Evolutionary conservation across 2,797 vertebrate species (phyloP).

Genomic region (Channa striata): DNA sequence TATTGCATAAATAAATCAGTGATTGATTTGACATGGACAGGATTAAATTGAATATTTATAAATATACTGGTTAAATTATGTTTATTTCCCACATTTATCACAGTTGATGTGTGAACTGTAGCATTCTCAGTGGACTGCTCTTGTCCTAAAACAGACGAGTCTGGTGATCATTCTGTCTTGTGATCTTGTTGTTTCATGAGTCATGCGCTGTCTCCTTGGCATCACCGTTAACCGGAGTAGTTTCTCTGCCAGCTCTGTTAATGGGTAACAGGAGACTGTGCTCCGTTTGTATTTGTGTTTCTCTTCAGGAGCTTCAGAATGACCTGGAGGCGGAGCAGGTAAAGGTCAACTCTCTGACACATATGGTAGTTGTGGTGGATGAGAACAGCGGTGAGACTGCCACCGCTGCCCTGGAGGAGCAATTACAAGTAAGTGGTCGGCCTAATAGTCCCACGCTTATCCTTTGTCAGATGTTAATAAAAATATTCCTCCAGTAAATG

Average conservation of each 20-base stretch:
- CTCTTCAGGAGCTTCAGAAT: slow-evolving; percentile 89
- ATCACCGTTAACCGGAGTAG: background rate
- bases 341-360: slow-evolving; percentile 97
- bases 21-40: background rate
- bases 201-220: slow-evolving; percentile 9
- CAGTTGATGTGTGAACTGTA: background rate
- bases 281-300: slow-evolving; percentile 37
- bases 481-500: background rate
- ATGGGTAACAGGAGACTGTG: slow-evolving; percentile 34
- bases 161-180: slow-evolving; percentile 10
- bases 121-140: background rate
- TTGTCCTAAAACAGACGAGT: slow-evolving; percentile 15
- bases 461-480: background rate
- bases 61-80: background rate
- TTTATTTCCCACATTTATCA: background rate
- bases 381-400: slow-evolving; percentile 94
- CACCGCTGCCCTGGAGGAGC: slow-evolving; percentile 92
- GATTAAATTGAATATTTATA: background rate
- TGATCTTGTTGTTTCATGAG: slow-evolving; percentile 4
- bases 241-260: slow-evolving; percentile 36
- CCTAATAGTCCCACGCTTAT: background rate
- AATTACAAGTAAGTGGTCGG: slow-evolving; percentile 88
- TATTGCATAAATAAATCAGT: background rate
- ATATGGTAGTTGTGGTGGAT: slow-evolving; percentile 99
- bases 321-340: slow-evolving; percentile 96